Percentiles rank a stretch among this genome's conserved stretches.
Conservation (phyloP, 2,113 vertebrate species). For the Merops nubicus region DNA sequence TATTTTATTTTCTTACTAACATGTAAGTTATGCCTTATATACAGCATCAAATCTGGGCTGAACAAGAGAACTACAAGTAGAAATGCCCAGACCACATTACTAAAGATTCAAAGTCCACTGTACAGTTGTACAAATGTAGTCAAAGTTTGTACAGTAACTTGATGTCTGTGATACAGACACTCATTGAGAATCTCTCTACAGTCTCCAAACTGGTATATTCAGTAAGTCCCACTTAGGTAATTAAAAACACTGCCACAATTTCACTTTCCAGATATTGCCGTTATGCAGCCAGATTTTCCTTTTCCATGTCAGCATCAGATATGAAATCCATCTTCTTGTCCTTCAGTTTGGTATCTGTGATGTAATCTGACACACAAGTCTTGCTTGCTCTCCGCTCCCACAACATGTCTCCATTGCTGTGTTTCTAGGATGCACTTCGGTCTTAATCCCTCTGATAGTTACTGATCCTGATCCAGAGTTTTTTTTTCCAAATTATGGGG, state of each 20-base stretch:
- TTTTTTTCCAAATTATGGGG: not conserved
- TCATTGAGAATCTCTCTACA: not conserved
- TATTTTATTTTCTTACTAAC: not conserved
- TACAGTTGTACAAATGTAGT: not conserved
- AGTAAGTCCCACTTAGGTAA: not conserved
- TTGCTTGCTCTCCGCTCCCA: not conserved
- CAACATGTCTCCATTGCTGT: not conserved
- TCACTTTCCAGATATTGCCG: not conserved
- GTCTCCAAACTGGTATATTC: not conserved
- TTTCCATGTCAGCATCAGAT: not conserved
- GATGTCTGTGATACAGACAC: not conserved
- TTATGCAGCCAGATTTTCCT: not conserved
- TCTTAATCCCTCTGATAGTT: not conserved
- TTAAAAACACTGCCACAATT: not conserved
- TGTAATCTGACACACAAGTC: not conserved
- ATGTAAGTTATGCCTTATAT: not conserved
- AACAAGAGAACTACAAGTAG: not conserved
- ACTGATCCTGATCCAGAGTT: not conserved
- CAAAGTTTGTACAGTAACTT: not conserved
- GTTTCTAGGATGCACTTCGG: not conserved
- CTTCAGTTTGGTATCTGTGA: not conserved
- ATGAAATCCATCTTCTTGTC: not conserved
- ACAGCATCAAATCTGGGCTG: not conserved
- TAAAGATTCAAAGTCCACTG: not conserved
- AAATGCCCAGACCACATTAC: not conserved